A percentile compares a stretch with the other conserved stretches of the same genome.
Evolutionary conservation across 2,113 vertebrate genomes (phyloP).

Genomic region (Chionodraco myersi): DNA sequence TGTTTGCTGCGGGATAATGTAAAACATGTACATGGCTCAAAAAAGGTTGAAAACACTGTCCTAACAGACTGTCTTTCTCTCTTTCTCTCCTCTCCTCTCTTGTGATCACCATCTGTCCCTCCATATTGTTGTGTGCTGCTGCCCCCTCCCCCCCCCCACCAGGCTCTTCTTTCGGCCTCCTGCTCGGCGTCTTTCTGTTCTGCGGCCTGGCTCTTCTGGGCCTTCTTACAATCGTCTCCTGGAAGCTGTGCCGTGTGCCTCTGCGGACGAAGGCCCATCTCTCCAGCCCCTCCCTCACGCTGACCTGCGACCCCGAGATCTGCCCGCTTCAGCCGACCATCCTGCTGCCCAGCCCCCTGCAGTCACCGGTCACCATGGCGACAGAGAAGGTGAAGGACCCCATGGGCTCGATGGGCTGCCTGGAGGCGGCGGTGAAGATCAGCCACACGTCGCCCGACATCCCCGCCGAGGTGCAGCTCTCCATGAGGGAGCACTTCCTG

Average conservation of each 20-base stretch:
- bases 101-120: constrained; percentile 80
- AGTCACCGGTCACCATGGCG: constrained; percentile 86
- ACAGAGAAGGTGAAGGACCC: constrained; percentile 92
- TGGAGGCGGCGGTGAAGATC: constrained; percentile 96
- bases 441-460: constrained; percentile 96
- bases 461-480: constrained; percentile 94
- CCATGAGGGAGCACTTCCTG: constrained; percentile 92
- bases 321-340: constrained; percentile 45
- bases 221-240: constrained; percentile 91
- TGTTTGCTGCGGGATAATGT: too few relatives aligned
- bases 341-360: constrained; percentile 59
- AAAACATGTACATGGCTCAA: too few relatives aligned
- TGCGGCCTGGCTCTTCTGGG: constrained; percentile 93
- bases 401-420: constrained; percentile 85
- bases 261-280: constrained; percentile 88
- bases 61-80: constrained; percentile 49
- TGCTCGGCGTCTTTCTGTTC: constrained; percentile 89
- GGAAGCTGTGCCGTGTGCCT: constrained; percentile 93
- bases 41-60: constrained; percentile 3
- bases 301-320: constrained; percentile 62
- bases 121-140: constrained; percentile 82
- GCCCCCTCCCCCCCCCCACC: constrained; percentile 70
- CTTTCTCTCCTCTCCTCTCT: constrained; percentile 50
- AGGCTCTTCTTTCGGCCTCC: constrained; percentile 93
- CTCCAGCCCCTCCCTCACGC: constrained; percentile 73